These are phyloP conservation scores for Haplochromis burtoni DNA, from an alignment of 2,113 vertebrate species.

Conservation along the genomic window DNA sequence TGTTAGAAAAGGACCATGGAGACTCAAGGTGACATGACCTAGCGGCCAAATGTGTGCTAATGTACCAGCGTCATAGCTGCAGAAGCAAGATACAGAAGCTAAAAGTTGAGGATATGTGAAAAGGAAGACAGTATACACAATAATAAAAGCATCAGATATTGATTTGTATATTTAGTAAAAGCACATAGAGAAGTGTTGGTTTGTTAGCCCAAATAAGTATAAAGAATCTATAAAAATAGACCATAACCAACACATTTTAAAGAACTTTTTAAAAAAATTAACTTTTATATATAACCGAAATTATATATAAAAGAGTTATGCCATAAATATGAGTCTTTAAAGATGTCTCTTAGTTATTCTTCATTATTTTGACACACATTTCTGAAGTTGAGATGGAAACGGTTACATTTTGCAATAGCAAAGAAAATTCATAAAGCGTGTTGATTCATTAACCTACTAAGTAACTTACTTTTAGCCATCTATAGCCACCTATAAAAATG, in stretches of 20 bases:
- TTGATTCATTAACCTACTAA: not conserved
- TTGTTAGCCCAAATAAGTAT: not conserved
- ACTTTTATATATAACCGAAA: accelerated
- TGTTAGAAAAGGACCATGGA: not conserved
- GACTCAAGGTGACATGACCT: slow-evolving; percentile 19
- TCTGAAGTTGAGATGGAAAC: accelerated
- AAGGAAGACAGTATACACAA: not conserved
- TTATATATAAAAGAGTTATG: not conserved
- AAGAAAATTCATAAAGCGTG: not conserved
- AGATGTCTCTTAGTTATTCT: not conserved
- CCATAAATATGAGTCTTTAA: not conserved
- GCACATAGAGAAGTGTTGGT: not conserved
- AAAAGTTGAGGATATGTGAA: not conserved
- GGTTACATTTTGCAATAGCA: not conserved
- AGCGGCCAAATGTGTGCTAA: slow-evolving; percentile 34
- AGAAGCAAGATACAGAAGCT: not conserved
- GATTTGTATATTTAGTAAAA: not conserved
- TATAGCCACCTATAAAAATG: not conserved
- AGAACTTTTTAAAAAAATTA: accelerated
- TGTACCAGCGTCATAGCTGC: slow-evolving; percentile 37
- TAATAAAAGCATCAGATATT: accelerated
- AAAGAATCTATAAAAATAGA: not conserved
- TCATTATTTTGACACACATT: not conserved
- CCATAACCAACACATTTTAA: not conserved
- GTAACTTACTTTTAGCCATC: not conserved